Evolutionary conservation across 2,113 vertebrate species (phyloP).

Genomic region (Felis chaus): DNA sequence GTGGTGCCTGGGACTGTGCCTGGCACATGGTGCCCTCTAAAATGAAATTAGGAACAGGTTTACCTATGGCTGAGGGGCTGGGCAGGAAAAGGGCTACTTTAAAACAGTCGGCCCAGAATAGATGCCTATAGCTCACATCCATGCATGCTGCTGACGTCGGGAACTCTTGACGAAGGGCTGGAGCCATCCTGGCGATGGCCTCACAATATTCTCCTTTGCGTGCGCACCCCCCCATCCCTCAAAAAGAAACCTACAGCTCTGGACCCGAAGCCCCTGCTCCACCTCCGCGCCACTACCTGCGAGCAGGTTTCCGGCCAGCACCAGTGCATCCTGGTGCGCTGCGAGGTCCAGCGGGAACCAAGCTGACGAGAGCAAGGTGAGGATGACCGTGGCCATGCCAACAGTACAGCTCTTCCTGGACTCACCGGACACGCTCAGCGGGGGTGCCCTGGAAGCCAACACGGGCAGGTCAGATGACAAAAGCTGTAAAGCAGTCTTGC

Average conservation of each 20-base stretch:
- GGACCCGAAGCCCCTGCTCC: neutral
- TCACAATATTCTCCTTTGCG: rapidly evolving
- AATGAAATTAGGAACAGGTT: neutral
- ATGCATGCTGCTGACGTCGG: rapidly evolving
- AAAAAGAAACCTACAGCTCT: neutral
- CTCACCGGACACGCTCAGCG: slow-evolving; percentile 86
- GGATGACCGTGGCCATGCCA: slow-evolving; percentile 92
- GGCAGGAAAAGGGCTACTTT: neutral
- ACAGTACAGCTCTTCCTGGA: slow-evolving; percentile 89
- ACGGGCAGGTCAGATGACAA: neutral
- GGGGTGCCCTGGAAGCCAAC: slow-evolving; percentile 86
- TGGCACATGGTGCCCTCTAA: neutral
- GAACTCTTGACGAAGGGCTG: too few relatives aligned
- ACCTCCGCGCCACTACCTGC: slow-evolving; percentile 85
- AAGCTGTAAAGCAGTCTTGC: neutral
- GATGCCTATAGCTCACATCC: neutral
- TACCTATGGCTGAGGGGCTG: neutral
- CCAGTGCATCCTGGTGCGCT: slow-evolving; percentile 95
- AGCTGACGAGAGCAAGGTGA: slow-evolving; percentile 94
- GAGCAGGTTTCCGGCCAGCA: slow-evolving; percentile 95
- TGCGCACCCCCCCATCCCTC: too few relatives aligned
- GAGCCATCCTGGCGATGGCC: neutral
- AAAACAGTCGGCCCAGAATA: neutral
- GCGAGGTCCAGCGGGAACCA: slow-evolving; percentile 98
- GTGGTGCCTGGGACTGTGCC: neutral